Conservation (phyloP, 2,888 invertebrate genomes). For the Ophion costatus region DNA sequence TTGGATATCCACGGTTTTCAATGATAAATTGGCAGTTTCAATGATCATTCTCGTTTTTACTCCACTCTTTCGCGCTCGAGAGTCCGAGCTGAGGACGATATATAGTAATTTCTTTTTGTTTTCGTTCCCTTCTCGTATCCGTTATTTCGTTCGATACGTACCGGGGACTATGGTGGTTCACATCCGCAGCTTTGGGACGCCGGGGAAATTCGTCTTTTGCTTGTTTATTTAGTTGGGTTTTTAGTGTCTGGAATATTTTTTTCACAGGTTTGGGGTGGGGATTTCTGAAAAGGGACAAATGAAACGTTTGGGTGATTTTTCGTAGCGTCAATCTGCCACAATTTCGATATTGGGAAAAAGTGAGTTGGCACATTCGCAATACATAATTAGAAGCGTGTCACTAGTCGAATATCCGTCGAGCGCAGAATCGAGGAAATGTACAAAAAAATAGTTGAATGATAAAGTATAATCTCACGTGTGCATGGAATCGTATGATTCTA, state of each 20-base stretch:
- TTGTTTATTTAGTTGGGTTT: neutral
- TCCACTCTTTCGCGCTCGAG: too few species aligned
- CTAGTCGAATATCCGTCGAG: too few species aligned
- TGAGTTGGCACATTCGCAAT: too few species aligned
- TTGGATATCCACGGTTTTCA: conserved; percentile 7
- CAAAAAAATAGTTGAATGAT: too few species aligned
- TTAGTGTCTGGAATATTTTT: neutral
- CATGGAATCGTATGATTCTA: too few species aligned
- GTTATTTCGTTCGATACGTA: too few species aligned
- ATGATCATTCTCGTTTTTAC: conserved; percentile 5
- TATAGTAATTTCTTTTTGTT: neutral
- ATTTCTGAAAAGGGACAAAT: neutral
- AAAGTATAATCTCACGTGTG: too few species aligned
- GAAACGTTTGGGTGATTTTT: neutral
- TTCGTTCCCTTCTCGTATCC: neutral
- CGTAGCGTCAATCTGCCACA: neutral
- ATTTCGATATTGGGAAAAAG: neutral
- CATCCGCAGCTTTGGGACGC: neutral
- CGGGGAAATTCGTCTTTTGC: neutral
- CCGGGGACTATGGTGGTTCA: too few species aligned
- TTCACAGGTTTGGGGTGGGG: neutral
- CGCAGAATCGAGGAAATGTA: too few species aligned
- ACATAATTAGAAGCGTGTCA: too few species aligned
- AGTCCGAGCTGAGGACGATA: too few species aligned
- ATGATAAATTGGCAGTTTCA: conserved; percentile 15